A percentile compares a stretch with the other conserved stretches of the same genome.
These are phyloP conservation scores for Drosophila paulistorum DNA, from an alignment of 1,140 invertebrate species.

Conservation along the genomic window DNA sequence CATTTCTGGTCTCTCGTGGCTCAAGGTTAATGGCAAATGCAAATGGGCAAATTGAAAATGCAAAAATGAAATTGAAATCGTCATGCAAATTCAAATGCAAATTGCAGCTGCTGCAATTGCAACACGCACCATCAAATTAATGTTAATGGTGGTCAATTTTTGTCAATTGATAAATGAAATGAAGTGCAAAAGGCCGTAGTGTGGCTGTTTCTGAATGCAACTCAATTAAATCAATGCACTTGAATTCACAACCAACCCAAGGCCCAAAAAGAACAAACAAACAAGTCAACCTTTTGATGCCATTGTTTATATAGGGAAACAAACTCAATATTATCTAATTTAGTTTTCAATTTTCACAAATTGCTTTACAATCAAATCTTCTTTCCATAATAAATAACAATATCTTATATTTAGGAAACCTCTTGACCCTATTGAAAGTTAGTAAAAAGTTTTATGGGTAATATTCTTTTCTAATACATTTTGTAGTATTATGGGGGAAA, in stretches of 20 bases:
- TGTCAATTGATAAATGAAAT: slow-evolving; percentile 21
- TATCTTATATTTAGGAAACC: too few relatives aligned
- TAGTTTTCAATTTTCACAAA: too few relatives aligned
- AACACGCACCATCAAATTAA: neutral
- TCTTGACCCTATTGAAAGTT: too few relatives aligned
- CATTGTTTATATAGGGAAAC: too few relatives aligned
- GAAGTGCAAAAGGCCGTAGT: neutral
- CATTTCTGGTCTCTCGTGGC: neutral
- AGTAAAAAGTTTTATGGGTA: too few relatives aligned
- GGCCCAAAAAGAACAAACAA: too few relatives aligned
- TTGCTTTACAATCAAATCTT: too few relatives aligned
- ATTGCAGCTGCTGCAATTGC: slow-evolving; percentile 18
- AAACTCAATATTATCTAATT: too few relatives aligned
- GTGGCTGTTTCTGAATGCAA: neutral
- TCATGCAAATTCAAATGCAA: slow-evolving; percentile 5
- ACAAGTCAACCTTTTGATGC: too few relatives aligned
- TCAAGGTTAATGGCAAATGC: slow-evolving; percentile 18
- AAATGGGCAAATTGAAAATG: slow-evolving; percentile 26
- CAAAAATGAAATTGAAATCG: slow-evolving; percentile 12
- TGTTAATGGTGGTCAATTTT: neutral
- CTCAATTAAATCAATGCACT: slow-evolving; percentile 7
- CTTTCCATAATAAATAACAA: too few relatives aligned
- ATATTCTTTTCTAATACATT: too few relatives aligned
- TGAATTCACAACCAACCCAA: neutral
- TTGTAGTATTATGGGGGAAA: too few relatives aligned